phyloP scores from a whole-genome alignment of 2,888 invertebrate species.

The Callyntrura sp. region DNA sequence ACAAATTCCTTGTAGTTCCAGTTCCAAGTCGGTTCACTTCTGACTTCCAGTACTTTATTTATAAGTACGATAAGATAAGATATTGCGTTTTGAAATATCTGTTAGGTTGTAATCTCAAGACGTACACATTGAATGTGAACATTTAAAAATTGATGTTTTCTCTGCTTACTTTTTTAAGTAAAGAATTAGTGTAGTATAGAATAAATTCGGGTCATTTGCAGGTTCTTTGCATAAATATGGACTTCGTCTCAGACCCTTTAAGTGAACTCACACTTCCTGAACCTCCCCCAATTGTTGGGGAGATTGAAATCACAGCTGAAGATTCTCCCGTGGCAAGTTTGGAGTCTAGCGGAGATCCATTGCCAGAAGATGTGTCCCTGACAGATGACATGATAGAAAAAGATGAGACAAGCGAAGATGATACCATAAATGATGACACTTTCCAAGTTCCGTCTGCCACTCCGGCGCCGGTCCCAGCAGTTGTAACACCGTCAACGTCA shows the following conservation, averaged over 20 bases:
- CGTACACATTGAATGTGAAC: too few relatives aligned
- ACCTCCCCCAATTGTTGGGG: slow-evolving; percentile 72
- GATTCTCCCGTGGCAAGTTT: not conserved
- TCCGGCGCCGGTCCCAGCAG: not conserved
- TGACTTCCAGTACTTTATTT: too few relatives aligned
- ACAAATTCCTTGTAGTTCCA: too few relatives aligned
- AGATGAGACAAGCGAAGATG: not conserved
- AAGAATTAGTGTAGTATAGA: too few relatives aligned
- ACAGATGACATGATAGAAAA: not conserved
- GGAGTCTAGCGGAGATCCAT: too few relatives aligned
- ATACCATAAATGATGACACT: slow-evolving; percentile 46
- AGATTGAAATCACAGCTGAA: slow-evolving; percentile 64
- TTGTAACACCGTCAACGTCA: not conserved
- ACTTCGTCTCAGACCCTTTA: slow-evolving; percentile 34
- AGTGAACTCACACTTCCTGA: slow-evolving; percentile 68
- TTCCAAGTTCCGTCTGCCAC: slow-evolving; percentile 63
- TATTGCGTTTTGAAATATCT: too few relatives aligned
- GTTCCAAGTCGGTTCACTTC: too few relatives aligned
- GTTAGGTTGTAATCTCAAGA: too few relatives aligned
- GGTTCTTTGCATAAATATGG: slow-evolving; percentile 21
- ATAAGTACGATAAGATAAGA: too few relatives aligned
- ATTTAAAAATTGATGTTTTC: too few relatives aligned
- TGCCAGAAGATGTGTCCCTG: not conserved
- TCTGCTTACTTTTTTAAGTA: too few relatives aligned
- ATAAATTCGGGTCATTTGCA: too few relatives aligned